phyloP scores from a whole-genome alignment of 2,888 invertebrate genomes.

The Crossocerus cetratus region DNA sequence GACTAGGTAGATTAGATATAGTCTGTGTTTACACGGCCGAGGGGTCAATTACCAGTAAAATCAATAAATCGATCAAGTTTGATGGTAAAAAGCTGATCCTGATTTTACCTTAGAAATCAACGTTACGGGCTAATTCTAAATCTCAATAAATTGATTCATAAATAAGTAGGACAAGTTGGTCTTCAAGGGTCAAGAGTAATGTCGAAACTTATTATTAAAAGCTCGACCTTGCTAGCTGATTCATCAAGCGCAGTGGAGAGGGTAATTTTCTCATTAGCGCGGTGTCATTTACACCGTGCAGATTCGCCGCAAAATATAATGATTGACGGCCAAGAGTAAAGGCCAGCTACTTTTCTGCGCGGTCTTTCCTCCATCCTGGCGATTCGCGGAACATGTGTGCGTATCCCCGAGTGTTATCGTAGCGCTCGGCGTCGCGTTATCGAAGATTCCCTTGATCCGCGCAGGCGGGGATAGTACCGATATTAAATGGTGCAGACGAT shows the following conservation, averaged over 20 bases:
- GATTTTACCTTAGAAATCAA: too few relatives aligned
- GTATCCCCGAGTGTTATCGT: neutral
- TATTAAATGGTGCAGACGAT: neutral
- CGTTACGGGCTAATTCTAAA: too few relatives aligned
- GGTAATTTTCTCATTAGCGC: constrained; percentile 53
- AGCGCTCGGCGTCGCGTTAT: neutral
- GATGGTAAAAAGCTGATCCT: too few relatives aligned
- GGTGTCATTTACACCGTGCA: constrained; percentile 40
- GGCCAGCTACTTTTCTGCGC: too few relatives aligned
- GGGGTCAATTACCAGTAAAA: too few relatives aligned
- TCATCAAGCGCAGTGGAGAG: constrained; percentile 40
- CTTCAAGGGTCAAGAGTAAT: constrained; percentile 7
- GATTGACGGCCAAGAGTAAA: constrained; percentile 19
- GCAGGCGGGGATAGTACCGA: neutral
- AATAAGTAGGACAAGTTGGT: too few relatives aligned
- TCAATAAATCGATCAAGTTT: too few relatives aligned
- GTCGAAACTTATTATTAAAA: constrained; percentile 9
- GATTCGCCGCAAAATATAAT: constrained; percentile 33
- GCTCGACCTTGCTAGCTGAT: constrained; percentile 38
- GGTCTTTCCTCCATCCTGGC: too few relatives aligned
- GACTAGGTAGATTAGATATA: too few relatives aligned
- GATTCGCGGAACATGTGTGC: neutral
- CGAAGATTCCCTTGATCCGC: neutral
- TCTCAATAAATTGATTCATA: too few relatives aligned
- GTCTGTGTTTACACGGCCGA: too few relatives aligned